Base-by-base conservation (phyloP, 1,140 invertebrate genomes). In the Cydia pomonella region DNA sequence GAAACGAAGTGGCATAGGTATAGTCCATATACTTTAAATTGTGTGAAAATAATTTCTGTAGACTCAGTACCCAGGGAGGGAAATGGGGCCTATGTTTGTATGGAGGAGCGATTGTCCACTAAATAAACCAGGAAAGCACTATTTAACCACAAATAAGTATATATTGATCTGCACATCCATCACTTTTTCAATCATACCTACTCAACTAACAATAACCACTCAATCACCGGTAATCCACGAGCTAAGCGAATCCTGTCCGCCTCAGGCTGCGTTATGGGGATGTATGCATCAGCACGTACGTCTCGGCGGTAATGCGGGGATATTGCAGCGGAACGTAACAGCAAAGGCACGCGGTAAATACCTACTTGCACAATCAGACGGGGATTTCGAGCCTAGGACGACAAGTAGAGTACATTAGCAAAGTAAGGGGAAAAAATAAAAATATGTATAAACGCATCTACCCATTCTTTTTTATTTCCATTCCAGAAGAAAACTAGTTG, bases 261-360 rank as follows among this genome's bases (percentile, higher is more conserved):
- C 53, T 59, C 53, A 59, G 53, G 53, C 9, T 21, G 53, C 53
- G 53, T 59, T 59, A 23, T n/a, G 7, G 53, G 53, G 53, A 59
- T 23, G 53, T 59, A 59, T 59, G 53, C 53, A 59, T 23, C 53
- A 59, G 53, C 53, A 59, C 53, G 21, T 59, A 59, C 53, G 21
- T 59, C 53, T 59, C 53, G 53, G 18, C n/a, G 7, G 53, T 59
- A 59, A 59, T 59, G 21, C 53, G 21, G 50, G 44, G 21, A 59
- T 59, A 59, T 59, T 21, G 53, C 50, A 53, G n/a, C 21, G 53
- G 53, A 18, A 18, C 53, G n/a, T 59, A 59, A 59, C 21, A 10
- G 53, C 53, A 23, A n/a, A 59, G 53, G 53, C 53, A 23, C 53
- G 53, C 53, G 21, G 21, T 21, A 23, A 23, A 59, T 59, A 59